These are phyloP conservation scores for Magallana angulata DNA, from an alignment of 1,140 invertebrate genomes.

Conservation along the genomic window DNA sequence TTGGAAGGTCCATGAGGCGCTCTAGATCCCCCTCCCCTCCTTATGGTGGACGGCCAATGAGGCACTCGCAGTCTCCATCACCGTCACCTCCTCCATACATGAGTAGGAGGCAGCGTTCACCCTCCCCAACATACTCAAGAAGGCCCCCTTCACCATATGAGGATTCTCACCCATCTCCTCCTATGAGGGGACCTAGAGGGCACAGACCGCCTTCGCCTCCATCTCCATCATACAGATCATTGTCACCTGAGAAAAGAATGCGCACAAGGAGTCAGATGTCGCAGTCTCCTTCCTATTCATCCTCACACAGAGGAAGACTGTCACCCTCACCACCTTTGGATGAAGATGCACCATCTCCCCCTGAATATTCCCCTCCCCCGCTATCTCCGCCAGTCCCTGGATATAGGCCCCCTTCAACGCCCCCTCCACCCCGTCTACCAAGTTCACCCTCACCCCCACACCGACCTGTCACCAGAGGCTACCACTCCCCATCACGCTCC, in stretches of 20 bases:
- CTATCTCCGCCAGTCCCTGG: slow-evolving; percentile 7
- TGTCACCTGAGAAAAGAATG: slow-evolving; percentile 30
- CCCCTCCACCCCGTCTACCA: neutral
- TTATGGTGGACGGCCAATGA: slow-evolving; percentile 21
- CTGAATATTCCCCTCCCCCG: slow-evolving; percentile 44
- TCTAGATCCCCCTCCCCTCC: slow-evolving; percentile 14
- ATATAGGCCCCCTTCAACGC: slow-evolving; percentile 46
- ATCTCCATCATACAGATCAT: slow-evolving; percentile 36
- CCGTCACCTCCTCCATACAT: slow-evolving; percentile 2
- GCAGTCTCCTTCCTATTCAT: slow-evolving; percentile 39
- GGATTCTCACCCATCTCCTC: slow-evolving; percentile 44
- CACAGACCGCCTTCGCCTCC: slow-evolving; percentile 41
- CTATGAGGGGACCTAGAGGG: slow-evolving; percentile 42
- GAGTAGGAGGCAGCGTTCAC: slow-evolving; percentile 7
- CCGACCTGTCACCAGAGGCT: slow-evolving; percentile 38
- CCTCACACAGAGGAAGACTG: slow-evolving; percentile 28
- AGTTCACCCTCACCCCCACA: slow-evolving; percentile 41
- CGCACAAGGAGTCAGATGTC: slow-evolving; percentile 39
- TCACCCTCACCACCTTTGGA: slow-evolving; percentile 43
- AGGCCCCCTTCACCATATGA: slow-evolving; percentile 28
- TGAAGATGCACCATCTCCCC: slow-evolving; percentile 39
- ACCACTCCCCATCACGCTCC: slow-evolving; percentile 25
- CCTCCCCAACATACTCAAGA: neutral
- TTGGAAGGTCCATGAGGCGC: neutral
- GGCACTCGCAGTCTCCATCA: slow-evolving; percentile 12